Evolutionary conservation across 2,888 invertebrate genomes (phyloP).

Genomic region (Nasonovia ribisnigri): DNA sequence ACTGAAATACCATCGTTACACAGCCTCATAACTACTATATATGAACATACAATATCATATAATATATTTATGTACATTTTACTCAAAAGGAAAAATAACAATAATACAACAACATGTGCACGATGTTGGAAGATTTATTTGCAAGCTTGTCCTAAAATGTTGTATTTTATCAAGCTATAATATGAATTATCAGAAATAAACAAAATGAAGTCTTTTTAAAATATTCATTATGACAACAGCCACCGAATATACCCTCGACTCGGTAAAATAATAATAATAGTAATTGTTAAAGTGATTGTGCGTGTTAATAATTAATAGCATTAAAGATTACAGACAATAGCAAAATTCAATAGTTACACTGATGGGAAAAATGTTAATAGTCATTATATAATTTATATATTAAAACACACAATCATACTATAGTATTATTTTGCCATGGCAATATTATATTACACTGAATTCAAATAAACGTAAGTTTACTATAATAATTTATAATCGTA

Average conservation of each 20-base stretch:
- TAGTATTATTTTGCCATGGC: not conserved
- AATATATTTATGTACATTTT: constrained; percentile 28
- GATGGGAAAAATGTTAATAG: not conserved
- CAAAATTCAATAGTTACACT: not conserved
- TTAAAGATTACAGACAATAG: not conserved
- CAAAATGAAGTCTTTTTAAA: not conserved
- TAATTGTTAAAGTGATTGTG: not conserved
- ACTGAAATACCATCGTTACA: constrained; percentile 59
- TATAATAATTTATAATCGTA: not conserved
- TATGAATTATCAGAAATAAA: not conserved
- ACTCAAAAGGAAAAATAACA: constrained; percentile 29
- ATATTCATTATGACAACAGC: not conserved
- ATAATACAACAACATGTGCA: constrained; percentile 21
- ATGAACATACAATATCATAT: not conserved
- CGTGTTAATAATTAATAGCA: not conserved
- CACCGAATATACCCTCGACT: not conserved
- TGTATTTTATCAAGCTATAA: not conserved
- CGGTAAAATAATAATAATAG: too few relatives aligned
- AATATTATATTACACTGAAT: not conserved
- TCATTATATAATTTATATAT: not conserved
- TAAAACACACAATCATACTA: too few relatives aligned
- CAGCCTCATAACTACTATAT: constrained; percentile 14
- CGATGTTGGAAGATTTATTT: not conserved
- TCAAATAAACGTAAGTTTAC: not conserved
- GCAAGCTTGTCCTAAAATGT: not conserved